Evolutionary conservation across 2,888 invertebrate species (phyloP), one percentile per base, ranked within the genome.

Genomic region (Endotricha flammealis): DNA sequence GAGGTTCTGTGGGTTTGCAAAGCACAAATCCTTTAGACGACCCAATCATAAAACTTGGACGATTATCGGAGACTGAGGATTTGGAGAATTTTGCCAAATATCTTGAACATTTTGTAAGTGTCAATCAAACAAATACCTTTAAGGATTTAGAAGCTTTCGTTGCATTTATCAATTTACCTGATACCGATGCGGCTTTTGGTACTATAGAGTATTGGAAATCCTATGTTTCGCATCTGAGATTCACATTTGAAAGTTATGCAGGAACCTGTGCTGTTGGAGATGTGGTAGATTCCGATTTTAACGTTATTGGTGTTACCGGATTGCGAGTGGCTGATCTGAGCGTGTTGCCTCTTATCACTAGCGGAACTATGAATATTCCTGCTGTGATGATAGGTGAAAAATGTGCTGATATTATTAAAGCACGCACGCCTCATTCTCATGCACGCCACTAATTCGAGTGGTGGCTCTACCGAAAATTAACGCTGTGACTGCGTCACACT

Each of bases 191-290:
- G 2, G 33, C 48, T 0, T 85, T 82, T 36, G 83, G 70, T 6
- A 74, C 75, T 0, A 89, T 90, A 45, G 65, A 64, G 1, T 90
- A 90, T 51, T 89, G 89, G 81, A 79, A 74, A 27, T 91, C 90
- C 46, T 74, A 87, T 49, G 69, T 80, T 0, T 64, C 86, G n/a
- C 73, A 79, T 27, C 64, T 88, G 32, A 79, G 87, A 0, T 73
- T 86, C 32, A 89, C 88, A 2, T 77, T 90, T 23, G 89, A 89
- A 51, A 89, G 89, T 55, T 81, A 87, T 37, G 73, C 71, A 3
- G 57, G 63, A 6, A 46, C 43, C 1, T 39, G 39, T 14, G 35
- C 37, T 8, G 41, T 46, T 24, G 46, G 46, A 6, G 16, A 12
- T 3, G 46, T 47, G 9, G 41, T 42, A 2, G 46, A 44, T 14